Percentiles rank a stretch among this genome's conserved stretches.
Evolutionary conservation across 2,888 invertebrate genomes (phyloP).

Genomic region (Drosophila antonietae): DNA sequence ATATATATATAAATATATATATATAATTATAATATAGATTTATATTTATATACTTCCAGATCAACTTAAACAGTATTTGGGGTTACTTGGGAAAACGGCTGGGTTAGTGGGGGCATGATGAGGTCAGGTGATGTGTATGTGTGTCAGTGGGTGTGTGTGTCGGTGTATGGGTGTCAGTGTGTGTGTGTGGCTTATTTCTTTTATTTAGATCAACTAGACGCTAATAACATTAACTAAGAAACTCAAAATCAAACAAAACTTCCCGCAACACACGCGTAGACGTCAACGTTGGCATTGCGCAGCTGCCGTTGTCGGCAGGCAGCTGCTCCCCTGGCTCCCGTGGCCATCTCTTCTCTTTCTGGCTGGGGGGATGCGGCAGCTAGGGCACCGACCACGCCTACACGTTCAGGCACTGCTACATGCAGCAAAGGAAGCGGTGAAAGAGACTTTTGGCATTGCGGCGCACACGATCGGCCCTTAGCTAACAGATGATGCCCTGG

Average conservation of each 20-base stretch:
- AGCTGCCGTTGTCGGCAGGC: not conserved
- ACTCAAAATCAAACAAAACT: slow-evolving; percentile 49
- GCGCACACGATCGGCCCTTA: slow-evolving; percentile 84
- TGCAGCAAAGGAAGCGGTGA: slow-evolving; percentile 84
- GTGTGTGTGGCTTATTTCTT: not conserved
- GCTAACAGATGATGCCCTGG: slow-evolving; percentile 85
- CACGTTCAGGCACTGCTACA: slow-evolving; percentile 78
- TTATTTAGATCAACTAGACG: slow-evolving; percentile 40
- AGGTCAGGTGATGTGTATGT: not conserved
- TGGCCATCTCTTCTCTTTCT: not conserved
- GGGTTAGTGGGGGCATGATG: slow-evolving; percentile 5
- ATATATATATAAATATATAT: no score
- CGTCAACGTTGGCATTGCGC: slow-evolving; percentile 13
- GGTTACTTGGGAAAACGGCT: slow-evolving; percentile 18
- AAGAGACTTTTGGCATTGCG: slow-evolving; percentile 85
- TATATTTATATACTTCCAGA: slow-evolving; percentile 15
- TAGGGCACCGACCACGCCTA: slow-evolving; percentile 53
- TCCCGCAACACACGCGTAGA: slow-evolving; percentile 39
- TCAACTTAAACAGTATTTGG: slow-evolving; percentile 24
- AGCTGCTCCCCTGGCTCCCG: slow-evolving; percentile 20
- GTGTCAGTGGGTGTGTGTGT: not conserved
- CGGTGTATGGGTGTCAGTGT: not conserved
- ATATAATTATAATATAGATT: not conserved
- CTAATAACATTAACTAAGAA: slow-evolving; percentile 63
- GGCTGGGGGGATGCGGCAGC: slow-evolving; percentile 16